These are phyloP conservation scores for Phenacoccus solenopsis DNA, from an alignment of 1,140 invertebrate genomes.

Conservation along the genomic window DNA sequence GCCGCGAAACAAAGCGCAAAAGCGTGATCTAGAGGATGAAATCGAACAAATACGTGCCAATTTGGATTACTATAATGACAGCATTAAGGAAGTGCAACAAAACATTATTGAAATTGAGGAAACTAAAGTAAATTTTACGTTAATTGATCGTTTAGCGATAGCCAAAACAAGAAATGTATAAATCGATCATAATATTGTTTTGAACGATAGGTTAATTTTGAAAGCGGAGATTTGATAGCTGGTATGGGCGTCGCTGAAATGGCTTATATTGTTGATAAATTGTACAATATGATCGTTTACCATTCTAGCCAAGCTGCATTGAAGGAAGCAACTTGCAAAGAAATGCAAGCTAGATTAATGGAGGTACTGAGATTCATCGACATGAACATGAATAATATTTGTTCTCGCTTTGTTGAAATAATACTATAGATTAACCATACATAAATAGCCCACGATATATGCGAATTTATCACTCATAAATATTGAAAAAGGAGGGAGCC, in stretches of 20 bases:
- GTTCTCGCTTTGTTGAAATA: too few species aligned
- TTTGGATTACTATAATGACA: constrained; percentile 73
- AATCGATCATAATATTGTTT: not conserved
- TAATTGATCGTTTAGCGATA: too few species aligned
- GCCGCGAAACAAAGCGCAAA: constrained; percentile 24
- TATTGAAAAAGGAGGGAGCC: too few species aligned
- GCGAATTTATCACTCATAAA: too few species aligned
- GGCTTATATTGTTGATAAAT: constrained; percentile 64
- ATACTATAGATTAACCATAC: too few species aligned
- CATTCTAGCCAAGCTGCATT: constrained; percentile 62
- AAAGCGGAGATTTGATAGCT: constrained; percentile 24
- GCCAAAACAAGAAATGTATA: too few species aligned
- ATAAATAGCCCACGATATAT: too few species aligned
- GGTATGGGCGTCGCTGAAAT: constrained; percentile 47
- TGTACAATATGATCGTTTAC: constrained; percentile 58
- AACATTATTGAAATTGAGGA: constrained; percentile 55
- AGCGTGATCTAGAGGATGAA: constrained; percentile 52
- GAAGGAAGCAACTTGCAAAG: constrained; percentile 55
- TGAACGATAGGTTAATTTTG: constrained; percentile 19
- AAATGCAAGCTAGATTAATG: constrained; percentile 54
- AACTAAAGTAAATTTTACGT: constrained; percentile 19
- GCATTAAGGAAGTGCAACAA: constrained; percentile 78
- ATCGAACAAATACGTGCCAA: constrained; percentile 71
- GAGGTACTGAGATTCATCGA: too few species aligned
- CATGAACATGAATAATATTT: too few species aligned